Conservation (phyloP, 2,888 invertebrate genomes). For the Agapostemon virescens region DNA sequence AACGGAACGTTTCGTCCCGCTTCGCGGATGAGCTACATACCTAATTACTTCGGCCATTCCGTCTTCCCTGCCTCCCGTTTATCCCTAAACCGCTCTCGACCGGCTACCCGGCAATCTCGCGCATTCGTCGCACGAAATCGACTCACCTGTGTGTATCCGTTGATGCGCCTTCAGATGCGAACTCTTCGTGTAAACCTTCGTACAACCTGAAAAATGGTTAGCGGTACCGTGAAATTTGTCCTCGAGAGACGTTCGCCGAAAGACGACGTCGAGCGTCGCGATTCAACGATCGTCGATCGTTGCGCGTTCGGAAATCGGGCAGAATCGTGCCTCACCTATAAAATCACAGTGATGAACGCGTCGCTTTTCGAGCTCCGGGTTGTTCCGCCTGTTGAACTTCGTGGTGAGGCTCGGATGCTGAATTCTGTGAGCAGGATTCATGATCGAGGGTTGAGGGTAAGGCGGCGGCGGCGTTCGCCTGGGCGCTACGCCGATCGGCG, state of each 20-base stretch:
- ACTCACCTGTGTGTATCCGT: conserved; percentile 97
- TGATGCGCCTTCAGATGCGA: conserved; percentile 98
- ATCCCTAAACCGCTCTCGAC: conserved; percentile 18
- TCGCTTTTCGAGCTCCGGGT: conserved; percentile 97
- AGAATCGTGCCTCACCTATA: conserved; percentile 85
- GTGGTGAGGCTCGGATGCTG: conserved; percentile 71
- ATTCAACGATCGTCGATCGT: no score
- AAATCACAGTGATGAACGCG: conserved; percentile 98
- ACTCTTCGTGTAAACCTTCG: conserved; percentile 98
- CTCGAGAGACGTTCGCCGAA: background rate
- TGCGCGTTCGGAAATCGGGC: background rate
- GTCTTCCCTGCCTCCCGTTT: conserved; percentile 39
- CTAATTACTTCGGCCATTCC: conserved; percentile 65
- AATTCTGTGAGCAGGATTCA: conserved; percentile 75
- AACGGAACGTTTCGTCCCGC: conserved; percentile 67
- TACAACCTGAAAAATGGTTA: conserved; percentile 89
- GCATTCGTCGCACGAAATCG: conserved; percentile 22
- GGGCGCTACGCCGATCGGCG: conserved; percentile 85
- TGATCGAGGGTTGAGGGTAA: conserved; percentile 84
- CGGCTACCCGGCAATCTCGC: conserved; percentile 7
- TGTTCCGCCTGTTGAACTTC: conserved; percentile 96
- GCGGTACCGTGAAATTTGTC: background rate
- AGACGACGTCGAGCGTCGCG: no score
- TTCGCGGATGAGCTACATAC: conserved; percentile 73
- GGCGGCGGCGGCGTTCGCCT: conserved; percentile 90